Percentiles rank a stretch among this genome's conserved stretches.
phyloP scores from a whole-genome alignment of 2,888 invertebrate genomes.

The Drosophila helvetica region DNA sequence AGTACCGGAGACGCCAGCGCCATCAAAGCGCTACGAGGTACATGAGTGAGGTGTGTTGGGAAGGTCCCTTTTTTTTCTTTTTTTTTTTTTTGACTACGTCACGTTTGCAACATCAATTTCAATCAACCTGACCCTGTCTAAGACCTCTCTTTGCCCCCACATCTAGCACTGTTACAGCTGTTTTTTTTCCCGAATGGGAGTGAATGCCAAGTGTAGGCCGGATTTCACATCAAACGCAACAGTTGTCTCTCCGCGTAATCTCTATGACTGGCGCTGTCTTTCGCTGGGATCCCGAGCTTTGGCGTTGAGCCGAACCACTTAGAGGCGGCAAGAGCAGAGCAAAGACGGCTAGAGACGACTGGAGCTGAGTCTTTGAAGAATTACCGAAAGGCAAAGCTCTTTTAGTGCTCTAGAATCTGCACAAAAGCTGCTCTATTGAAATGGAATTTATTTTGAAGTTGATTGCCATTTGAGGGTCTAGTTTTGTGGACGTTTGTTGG shows the following conservation, averaged over 20 bases:
- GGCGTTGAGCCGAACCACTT: conserved; percentile 22
- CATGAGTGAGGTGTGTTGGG: conserved; percentile 14
- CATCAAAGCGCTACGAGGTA: conserved; percentile 16
- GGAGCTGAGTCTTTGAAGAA: conserved; percentile 25
- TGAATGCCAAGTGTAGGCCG: conserved; percentile 25
- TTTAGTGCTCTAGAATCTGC: conserved; percentile 4
- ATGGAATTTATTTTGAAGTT: not conserved
- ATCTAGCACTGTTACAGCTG: not conserved
- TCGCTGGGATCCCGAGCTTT: not conserved
- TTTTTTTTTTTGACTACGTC: conserved; percentile 42
- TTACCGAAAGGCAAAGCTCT: conserved; percentile 13
- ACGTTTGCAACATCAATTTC: conserved; percentile 72
- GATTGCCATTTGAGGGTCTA: not conserved
- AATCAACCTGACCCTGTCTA: conserved; percentile 52
- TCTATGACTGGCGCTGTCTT: conserved; percentile 28
- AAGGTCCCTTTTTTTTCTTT: conserved; percentile 21
- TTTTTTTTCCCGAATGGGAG: not conserved
- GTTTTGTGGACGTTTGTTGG: conserved; percentile 14
- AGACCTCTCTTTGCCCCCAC: not conserved
- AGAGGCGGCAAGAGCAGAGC: conserved; percentile 23
- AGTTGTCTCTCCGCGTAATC: conserved; percentile 36
- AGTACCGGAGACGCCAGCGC: conserved; percentile 28
- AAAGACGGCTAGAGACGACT: conserved; percentile 7
- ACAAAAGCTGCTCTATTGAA: not conserved
- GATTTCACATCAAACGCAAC: conserved; percentile 42